Base-by-base conservation (phyloP, 2,888 invertebrate species). In the Andrena minutula region DNA sequence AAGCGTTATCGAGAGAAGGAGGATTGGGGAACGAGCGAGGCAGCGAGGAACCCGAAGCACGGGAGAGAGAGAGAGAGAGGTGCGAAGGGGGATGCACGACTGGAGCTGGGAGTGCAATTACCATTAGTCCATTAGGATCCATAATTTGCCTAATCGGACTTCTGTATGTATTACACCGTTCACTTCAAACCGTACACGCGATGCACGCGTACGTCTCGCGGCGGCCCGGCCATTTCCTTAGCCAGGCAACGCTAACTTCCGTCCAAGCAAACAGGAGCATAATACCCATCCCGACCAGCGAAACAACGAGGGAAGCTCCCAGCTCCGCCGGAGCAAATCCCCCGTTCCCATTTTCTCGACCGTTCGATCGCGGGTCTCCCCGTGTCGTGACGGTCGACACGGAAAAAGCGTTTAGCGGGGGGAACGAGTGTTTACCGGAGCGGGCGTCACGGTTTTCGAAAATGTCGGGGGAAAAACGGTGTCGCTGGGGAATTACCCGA, bases 61-160 rank as follows among this genome's bases (percentile, higher is more conserved):
- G 16, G 28, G 65, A 60, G 61, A 68, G 69, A 20, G 58, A 56
- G 71, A 51, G 68, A 10, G 28, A 41, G 20, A 41, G 51, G 41
- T 4, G 16, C 41, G 26, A 26, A 60, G 56, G 69, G 70, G 79
- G 35, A 49, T 53, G 58, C 58, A 58, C 61, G 61, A 56, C 49
- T 65, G 56, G 41, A 61, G 79, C 69, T 61, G 20, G 49, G 51
- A 64, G 53, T 78, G 79, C 80, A 88, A 88, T 88, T 88, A 86
- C 82, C 86, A 86, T 88, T 86, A 88, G 81, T 72, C 86, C 82
- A 86, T 88, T 88, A 88, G 85, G 82, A 85, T 66, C 75, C 85
- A 88, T 88, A 88, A 88, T 88, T 88, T 88, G 82, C 85, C 66
- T 88, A 88, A 88, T 88, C 85, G 79, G 72, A 28, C 66, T 73